Evolutionary conservation across 2,797 vertebrate species (phyloP).

Genomic region (Catharus ustulatus): DNA sequence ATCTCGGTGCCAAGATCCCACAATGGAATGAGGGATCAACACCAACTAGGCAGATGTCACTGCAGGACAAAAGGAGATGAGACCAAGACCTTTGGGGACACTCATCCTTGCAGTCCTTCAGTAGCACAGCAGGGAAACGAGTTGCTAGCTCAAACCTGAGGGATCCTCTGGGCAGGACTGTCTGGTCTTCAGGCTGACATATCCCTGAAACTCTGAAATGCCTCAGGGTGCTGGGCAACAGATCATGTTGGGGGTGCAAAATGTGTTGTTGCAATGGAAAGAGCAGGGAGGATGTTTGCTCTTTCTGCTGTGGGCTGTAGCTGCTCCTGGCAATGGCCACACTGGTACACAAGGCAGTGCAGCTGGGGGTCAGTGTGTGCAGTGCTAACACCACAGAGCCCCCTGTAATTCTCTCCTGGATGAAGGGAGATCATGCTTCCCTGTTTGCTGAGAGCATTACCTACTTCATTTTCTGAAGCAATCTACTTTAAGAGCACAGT

Average conservation of each 20-base stretch:
- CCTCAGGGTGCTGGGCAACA: neutral
- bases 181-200: neutral
- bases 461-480: slow-evolving; percentile 36
- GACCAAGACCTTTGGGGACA: neutral
- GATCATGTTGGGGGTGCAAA: neutral
- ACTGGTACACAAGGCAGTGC: neutral
- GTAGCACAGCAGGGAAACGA: neutral
- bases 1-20: accelerated
- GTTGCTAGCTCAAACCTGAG: neutral
- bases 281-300: neutral
- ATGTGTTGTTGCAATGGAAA: neutral
- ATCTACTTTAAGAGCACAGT: slow-evolving; percentile 47
- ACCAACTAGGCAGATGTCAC: neutral
- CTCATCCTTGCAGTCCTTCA: neutral
- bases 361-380: neutral
- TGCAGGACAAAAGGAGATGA: neutral
- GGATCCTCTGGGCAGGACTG: neutral
- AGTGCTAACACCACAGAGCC: neutral
- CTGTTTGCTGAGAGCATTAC: neutral
- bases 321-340: neutral
- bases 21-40: accelerated
- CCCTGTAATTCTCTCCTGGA: neutral
- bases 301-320: neutral
- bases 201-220: neutral
- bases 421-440: neutral